A percentile compares a stretch with the other conserved stretches of the same genome.
Conservation (phyloP, 2,113 vertebrate species). For the Probosciger aterrimus region DNA sequence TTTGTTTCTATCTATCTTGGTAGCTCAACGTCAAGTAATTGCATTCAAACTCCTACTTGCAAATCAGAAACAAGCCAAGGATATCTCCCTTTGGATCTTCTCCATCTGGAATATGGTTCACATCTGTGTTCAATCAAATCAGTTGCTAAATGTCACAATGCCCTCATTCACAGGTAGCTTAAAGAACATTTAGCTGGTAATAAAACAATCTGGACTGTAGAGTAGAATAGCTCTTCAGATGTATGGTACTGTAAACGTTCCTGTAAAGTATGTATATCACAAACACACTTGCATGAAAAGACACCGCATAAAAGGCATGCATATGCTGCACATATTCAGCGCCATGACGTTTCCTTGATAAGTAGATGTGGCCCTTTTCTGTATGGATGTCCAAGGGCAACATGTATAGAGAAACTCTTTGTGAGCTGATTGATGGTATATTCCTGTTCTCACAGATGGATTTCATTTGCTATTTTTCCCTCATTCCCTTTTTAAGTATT, state of each 20-base stretch:
- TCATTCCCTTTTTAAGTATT: constrained; percentile 14
- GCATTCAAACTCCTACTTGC: constrained; percentile 19
- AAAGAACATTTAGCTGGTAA: constrained; percentile 73
- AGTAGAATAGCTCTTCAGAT: constrained; percentile 45
- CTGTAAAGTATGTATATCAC: constrained; percentile 31
- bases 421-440: constrained; percentile 28
- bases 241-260: constrained; percentile 26
- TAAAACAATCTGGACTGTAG: constrained; percentile 72
- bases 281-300: constrained; percentile 17
- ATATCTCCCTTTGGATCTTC: constrained; percentile 53
- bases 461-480: constrained; percentile 39
- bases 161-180: constrained; percentile 78
- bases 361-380: constrained; percentile 16
- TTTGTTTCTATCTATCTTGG: not conserved
- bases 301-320: not conserved
- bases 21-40: not conserved
- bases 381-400: not conserved
- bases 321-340: not conserved
- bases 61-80: constrained; percentile 39
- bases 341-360: not conserved
- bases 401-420: constrained; percentile 46
- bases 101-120: constrained; percentile 63
- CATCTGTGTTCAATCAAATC: constrained; percentile 76
- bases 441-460: constrained; percentile 42
- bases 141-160: constrained; percentile 76